These are phyloP conservation scores for Cheilosia soror DNA, from an alignment of 2,888 invertebrate genomes.

Conservation along the genomic window DNA sequence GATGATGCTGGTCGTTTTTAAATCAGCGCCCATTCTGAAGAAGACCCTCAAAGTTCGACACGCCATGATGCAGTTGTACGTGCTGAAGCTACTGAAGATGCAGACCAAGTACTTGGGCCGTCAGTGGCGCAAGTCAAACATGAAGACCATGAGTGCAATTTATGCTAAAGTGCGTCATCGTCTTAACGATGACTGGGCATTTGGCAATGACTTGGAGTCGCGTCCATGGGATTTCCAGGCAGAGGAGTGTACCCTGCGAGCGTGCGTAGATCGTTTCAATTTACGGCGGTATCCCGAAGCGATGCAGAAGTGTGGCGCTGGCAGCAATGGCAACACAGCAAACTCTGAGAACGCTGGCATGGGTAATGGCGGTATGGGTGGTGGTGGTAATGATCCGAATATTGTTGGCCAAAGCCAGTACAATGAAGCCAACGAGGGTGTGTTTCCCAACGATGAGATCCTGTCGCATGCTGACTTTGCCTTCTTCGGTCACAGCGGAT, in stretches of 20 bases:
- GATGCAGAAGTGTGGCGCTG: conserved; percentile 82
- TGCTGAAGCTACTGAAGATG: conserved; percentile 98
- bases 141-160: conserved; percentile 99
- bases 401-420: conserved; percentile 75
- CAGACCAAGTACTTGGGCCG: conserved; percentile 99
- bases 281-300: conserved; percentile 92
- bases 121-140: conserved; percentile 99
- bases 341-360: conserved; percentile 80
- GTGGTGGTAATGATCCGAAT: conserved; percentile 73
- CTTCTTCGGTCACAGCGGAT: conserved; percentile 83
- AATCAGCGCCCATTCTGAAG: conserved; percentile 99
- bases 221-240: conserved; percentile 99
- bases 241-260: conserved; percentile 97
- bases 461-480: conserved; percentile 83
- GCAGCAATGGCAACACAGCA: conserved; percentile 81
- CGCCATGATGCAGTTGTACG: conserved; percentile 98
- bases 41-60: conserved; percentile 97
- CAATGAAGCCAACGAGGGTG: conserved; percentile 79
- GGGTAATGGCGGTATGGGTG: conserved; percentile 76
- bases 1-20: conserved; percentile 99
- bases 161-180: conserved; percentile 98
- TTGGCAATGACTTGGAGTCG: conserved; percentile 98
- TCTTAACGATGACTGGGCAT: conserved; percentile 99
- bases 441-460: conserved; percentile 82
- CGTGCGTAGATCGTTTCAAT: conserved; percentile 98